Evolutionary conservation across 2,888 invertebrate genomes (phyloP), one percentile per base, ranked within the genome.

Genomic region (Ametastegia equiseti): DNA sequence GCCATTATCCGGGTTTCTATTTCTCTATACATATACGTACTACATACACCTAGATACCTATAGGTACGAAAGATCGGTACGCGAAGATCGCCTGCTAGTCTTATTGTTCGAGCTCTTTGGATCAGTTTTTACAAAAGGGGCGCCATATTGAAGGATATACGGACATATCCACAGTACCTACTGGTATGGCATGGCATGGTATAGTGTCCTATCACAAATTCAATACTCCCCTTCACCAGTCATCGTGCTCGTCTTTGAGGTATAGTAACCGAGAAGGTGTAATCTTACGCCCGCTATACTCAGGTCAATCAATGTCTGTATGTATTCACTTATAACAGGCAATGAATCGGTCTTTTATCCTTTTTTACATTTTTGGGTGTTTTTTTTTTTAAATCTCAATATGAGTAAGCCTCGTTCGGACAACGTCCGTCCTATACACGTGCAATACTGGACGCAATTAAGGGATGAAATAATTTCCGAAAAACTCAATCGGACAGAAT

Each of bases 1-100:
- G 7, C 30, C 15, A 75, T 75, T 75, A 33, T 75, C 50, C 50
- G 36, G 11, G 50, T 75, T 75, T 54, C 54, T 75, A 33, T 75
- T n/a, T 75, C 54, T 75, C 75, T 75, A 75, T 75, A n/a, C n/a
- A n/a, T n/a, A n/a, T n/a, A n/a, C n/a, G n/a, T n/a, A n/a, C n/a
- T n/a, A n/a, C n/a, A n/a, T n/a, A n/a, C n/a, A n/a, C n/a, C n/a
- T n/a, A n/a, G n/a, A n/a, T n/a, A n/a, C n/a, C n/a, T n/a, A n/a
- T n/a, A n/a, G n/a, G n/a, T n/a, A 75, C 50, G 50, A 54, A 75
- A 75, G 75, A 75, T 75, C 75, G 75, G 45, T 54, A 67, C 39
- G 54, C 50, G 33, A 19, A 75, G 75, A 75, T 75, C 75, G 75
- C 30, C 23, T 45, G 45, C 45, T 71, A 30, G 45, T 50, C 36